A percentile compares a stretch with the other conserved stretches of the same genome.
Conservation (phyloP, 2,888 invertebrate species). For the Carpatolechia fugitivella region DNA sequence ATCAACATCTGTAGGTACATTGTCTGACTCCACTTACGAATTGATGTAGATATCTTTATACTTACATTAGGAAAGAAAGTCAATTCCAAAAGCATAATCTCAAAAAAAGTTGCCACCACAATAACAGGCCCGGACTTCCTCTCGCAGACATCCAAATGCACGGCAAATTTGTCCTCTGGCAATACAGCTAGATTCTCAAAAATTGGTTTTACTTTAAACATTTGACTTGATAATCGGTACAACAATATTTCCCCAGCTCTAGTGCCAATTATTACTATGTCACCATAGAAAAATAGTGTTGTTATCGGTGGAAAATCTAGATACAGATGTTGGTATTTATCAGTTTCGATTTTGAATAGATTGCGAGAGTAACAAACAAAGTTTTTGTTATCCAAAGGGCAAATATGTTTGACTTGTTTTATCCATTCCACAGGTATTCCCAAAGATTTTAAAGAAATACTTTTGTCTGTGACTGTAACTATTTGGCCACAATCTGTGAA, state of each 20-base stretch:
- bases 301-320: constrained; percentile 62
- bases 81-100: constrained; percentile 51
- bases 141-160: constrained; percentile 60
- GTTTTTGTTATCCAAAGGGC: constrained; percentile 52
- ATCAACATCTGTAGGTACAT: no score
- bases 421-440: constrained; percentile 57
- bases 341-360: constrained; percentile 60
- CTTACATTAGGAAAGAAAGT: constrained; percentile 61
- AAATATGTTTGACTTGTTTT: constrained; percentile 52
- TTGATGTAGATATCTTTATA: no score
- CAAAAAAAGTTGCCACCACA: constrained; percentile 54
- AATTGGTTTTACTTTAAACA: constrained; percentile 40
- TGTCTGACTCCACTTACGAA: no score
- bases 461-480: constrained; percentile 38
- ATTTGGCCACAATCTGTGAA: constrained; percentile 63
- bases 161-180: constrained; percentile 57
- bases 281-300: constrained; percentile 62
- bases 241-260: constrained; percentile 51
- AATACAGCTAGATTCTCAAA: constrained; percentile 51
- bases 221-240: constrained; percentile 56
- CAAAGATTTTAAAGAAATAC: constrained; percentile 35
- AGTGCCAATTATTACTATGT: constrained; percentile 56
- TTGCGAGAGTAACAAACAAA: constrained; percentile 62
- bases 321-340: constrained; percentile 53
- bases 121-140: constrained; percentile 56